Percentiles rank a stretch among this genome's conserved stretches.
Evolutionary conservation across 2,797 vertebrate genomes (phyloP).

Genomic region (Cirrhinus mrigala): DNA sequence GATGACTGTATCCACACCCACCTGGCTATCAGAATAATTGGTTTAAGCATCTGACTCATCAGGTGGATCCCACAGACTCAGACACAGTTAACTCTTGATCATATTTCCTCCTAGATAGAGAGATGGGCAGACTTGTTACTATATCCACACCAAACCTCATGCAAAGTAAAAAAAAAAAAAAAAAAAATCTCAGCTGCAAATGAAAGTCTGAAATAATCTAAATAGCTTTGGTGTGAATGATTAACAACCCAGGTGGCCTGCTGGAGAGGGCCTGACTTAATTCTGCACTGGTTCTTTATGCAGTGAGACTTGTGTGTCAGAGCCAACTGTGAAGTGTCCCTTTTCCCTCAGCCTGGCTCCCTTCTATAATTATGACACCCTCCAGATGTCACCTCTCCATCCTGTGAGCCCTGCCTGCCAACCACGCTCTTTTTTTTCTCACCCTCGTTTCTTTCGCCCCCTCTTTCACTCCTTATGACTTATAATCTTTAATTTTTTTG

Average conservation of each 20-base stretch:
- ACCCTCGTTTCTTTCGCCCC: neutral
- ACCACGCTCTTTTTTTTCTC: conserved; percentile 27
- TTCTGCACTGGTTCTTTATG: conserved; percentile 38
- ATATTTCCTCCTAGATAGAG: neutral
- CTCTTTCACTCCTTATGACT: conserved; percentile 48
- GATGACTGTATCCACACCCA: neutral
- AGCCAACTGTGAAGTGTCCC: conserved; percentile 46
- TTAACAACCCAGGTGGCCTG: conserved; percentile 72
- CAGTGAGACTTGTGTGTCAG: conserved; percentile 45
- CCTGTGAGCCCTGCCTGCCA: conserved; percentile 63
- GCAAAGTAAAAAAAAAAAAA: neutral
- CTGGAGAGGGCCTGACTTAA: conserved; percentile 24
- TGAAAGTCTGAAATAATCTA: conserved; percentile 34
- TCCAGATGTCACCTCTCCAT: conserved; percentile 75
- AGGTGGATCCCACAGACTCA: neutral
- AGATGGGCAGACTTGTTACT: neutral
- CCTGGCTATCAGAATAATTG: neutral
- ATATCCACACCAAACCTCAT: neutral
- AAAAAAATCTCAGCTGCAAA: neutral
- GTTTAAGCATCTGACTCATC: neutral
- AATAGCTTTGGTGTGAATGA: conserved; percentile 68
- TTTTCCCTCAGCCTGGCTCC: conserved; percentile 62
- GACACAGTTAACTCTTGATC: neutral
- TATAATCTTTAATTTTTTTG: neutral
- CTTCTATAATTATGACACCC: conserved; percentile 73